Base-by-base conservation (phyloP, 2,888 invertebrate species). In the Antheraea yamamai region DNA sequence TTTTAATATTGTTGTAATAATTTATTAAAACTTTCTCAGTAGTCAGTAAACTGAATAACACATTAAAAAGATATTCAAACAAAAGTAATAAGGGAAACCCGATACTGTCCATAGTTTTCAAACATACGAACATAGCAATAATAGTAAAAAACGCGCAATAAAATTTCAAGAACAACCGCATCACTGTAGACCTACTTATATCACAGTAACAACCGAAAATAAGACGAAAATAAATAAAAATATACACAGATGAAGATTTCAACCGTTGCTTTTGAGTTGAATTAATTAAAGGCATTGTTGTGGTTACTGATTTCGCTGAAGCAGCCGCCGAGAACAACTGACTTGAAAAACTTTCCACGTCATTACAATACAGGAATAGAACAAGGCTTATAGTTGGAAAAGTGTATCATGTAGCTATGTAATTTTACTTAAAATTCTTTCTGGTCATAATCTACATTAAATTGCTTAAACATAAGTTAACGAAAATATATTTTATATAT, bases 71-170 rank as follows among this genome's bases (percentile, higher is more conserved):
- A 47, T 73, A 75, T 52, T 76, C 76, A 4, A 61, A 4, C 20
- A n/a, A 4, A 1, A 16, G 0, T 52, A 14, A 14, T 16, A 52
- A 14, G 8, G 6, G 16, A 51, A 58, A n/a, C 1, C 6, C 18
- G 58, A 7, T 18, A 58, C 6, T 20, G n/a, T 0, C 0, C 58
- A 58, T 20, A n/a, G 7, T 58, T 58, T 20, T 20, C 1, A 58
- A 18, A 58, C 3, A 58, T n/a, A n/a, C 18, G 7, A 20, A 58
- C 20, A n/a, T n/a, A 4, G n/a, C 2, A 1, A 82, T 76, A 76
- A 77, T 70, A 77, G 71, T n/a, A 61, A 72, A 1, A 2, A 16
- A 23, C 20, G 73, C 51, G 70, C 76, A 74, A 39, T 75, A 77
- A 4, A 51, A 0, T 64, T 74, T 30, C 7, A 72, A 14, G 0